Evolutionary conservation across 2,797 vertebrate species (phyloP).

Genomic region (Heliangelus exortis): DNA sequence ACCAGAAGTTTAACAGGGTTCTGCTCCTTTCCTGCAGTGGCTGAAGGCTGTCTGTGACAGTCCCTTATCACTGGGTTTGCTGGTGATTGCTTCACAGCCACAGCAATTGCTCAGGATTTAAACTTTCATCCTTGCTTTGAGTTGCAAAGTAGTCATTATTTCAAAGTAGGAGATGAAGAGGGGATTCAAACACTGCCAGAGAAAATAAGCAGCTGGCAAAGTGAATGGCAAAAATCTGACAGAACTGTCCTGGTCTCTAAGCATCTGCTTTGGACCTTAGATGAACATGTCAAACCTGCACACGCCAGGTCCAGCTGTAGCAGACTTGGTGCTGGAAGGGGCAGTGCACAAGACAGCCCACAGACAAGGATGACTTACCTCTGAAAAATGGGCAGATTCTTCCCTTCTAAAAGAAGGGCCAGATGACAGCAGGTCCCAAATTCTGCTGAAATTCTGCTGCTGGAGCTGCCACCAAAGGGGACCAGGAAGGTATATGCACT

Average conservation of each 20-base stretch:
- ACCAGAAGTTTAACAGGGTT: background rate
- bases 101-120: background rate
- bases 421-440: background rate
- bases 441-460: accelerated
- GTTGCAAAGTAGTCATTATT: background rate
- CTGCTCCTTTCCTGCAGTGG: accelerated
- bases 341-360: background rate
- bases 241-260: background rate
- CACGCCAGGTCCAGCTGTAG: background rate
- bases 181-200: background rate
- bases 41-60: background rate
- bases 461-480: background rate
- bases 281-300: background rate
- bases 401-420: background rate
- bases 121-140: background rate
- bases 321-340: background rate
- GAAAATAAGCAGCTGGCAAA: background rate
- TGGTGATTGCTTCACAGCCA: background rate
- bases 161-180: background rate
- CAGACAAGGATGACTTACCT: accelerated
- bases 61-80: background rate
- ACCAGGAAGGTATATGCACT: too few relatives aligned
- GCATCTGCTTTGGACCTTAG: background rate
- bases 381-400: background rate
- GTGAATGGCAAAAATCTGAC: background rate